Evolutionary conservation across 2,888 invertebrate genomes (phyloP), one percentile per base, ranked within the genome.

Genomic region (Cephus sareptanus): DNA sequence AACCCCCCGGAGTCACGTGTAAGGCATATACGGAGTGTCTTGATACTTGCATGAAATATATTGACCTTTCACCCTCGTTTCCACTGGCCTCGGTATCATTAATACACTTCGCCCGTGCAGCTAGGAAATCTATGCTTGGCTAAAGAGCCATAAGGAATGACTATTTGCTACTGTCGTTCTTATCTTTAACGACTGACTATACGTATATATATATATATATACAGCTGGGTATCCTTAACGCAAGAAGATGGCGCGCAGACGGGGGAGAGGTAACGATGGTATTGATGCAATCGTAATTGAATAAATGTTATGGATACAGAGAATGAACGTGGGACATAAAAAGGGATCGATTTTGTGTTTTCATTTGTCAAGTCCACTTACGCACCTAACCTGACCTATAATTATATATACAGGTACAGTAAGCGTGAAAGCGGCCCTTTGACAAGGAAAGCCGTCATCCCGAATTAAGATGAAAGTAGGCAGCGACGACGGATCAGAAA

Each of bases 391-490:
- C 40, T 40, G 6, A 23, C 23, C 40, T 4, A 6, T 23, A 23
- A 4, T 2, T 23, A 2, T 23, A 56, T 23, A 4, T 2, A 1
- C 23, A 56, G 6, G 23, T 56, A 56, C 0, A 56, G 56, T 2
- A 23, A 23, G 40, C 40, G 40, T 15, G 40, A 40, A 56, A 56
- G 56, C 15, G 40, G 56, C 23, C 23, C 56, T 56, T 56, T 56
- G 23, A 23, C 23, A 77, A 74, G 76, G 69, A 75, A 76, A 75
- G 69, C 70, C 75, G 77, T 23, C 68, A 74, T 34, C 12, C n/a
- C 69, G 35, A 77, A 77, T 77, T 69, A 69, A 56, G 23, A 69
- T 23, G 56, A 23, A 23, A 23, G 23, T 2, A n/a, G 23, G 56
- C 56, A 56, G 56, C 23, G 56, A 40, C 40, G 40, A 23, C 23